phyloP scores from a whole-genome alignment of 2,888 invertebrate species.

The Diaprepes abbreviatus region DNA sequence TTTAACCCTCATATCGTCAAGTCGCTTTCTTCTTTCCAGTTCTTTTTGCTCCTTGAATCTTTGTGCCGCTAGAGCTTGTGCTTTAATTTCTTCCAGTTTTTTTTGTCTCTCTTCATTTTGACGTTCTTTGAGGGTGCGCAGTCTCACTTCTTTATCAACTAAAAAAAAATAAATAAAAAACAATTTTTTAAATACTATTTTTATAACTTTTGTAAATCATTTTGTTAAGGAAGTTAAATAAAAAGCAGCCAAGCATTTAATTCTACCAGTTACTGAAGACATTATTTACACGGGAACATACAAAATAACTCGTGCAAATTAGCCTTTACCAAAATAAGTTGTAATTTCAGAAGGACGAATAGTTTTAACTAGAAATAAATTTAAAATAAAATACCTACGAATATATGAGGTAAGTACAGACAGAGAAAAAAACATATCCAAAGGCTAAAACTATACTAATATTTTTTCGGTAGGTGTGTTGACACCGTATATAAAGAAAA shows the following conservation, averaged over 20 bases:
- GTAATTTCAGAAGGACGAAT: no score
- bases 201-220: no score
- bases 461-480: conserved; percentile 16
- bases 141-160: conserved; percentile 75
- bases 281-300: no score
- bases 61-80: conserved; percentile 90
- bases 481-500: conserved; percentile 19
- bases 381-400: conserved; percentile 20
- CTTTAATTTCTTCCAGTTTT: conserved; percentile 90
- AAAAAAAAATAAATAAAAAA: conserved; percentile 55
- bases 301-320: no score
- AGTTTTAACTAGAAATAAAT: no score
- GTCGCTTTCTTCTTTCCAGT: conserved; percentile 83
- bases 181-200: no score
- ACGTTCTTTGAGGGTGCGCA: conserved; percentile 83
- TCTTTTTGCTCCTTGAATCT: conserved; percentile 91
- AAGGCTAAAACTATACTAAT: not conserved
- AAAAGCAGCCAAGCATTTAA: no score
- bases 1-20: conserved; percentile 84
- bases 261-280: no score
- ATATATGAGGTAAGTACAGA: conserved; percentile 10
- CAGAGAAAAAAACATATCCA: conserved; percentile 30
- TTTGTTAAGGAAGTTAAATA: no score
- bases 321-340: no score
- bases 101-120: conserved; percentile 92